Percentiles rank a stretch among this genome's conserved stretches.
Conservation (phyloP, 2,113 vertebrate species). For the Pardalotus punctatus region DNA sequence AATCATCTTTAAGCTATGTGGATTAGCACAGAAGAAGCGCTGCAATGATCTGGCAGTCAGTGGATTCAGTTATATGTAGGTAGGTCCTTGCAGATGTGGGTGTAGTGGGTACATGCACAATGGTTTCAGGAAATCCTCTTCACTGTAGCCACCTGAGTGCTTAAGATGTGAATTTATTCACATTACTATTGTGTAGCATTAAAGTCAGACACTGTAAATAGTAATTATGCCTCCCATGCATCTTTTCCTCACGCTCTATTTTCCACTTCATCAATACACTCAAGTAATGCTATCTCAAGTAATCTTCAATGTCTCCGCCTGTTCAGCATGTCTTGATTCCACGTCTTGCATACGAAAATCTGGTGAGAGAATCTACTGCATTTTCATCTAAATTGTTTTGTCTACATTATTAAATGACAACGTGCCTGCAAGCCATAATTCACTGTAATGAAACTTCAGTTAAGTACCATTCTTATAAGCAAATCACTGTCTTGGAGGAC, state of each 20-base stretch:
- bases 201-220: neutral
- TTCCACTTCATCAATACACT: neutral
- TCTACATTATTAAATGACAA: neutral
- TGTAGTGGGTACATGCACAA: neutral
- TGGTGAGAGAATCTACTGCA: neutral
- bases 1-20: neutral
- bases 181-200: neutral
- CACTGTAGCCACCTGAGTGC: neutral
- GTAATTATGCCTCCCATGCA: neutral
- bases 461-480: neutral
- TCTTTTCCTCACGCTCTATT: neutral
- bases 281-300: neutral
- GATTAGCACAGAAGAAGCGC: neutral
- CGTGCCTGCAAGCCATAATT: neutral
- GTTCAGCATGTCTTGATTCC: neutral
- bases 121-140: neutral
- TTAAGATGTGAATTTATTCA: neutral
- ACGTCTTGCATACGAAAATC: neutral
- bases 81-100: neutral
- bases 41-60: neutral
- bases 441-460: neutral
- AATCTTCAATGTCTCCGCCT: neutral
- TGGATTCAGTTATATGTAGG: fast-evolving
- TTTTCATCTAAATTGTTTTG: neutral
- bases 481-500: neutral